Base-by-base conservation (phyloP, 2,888 invertebrate species). In the Lamellibrachia columna region DNA sequence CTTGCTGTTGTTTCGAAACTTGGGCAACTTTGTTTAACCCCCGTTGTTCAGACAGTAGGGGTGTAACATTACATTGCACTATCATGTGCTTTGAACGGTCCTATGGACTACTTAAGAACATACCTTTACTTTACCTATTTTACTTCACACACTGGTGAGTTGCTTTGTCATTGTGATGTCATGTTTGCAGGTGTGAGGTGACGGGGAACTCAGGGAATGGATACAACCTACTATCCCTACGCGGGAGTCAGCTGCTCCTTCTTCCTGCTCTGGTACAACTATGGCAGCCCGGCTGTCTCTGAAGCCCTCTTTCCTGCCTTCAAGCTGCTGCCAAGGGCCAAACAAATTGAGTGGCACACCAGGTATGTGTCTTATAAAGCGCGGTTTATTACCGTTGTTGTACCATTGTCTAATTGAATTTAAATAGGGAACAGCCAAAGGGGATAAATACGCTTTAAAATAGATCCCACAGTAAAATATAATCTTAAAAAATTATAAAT, bases 321-420 rank as follows among this genome's bases (percentile, higher is more conserved):
- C 93, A 93, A 92, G 52, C 92, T 93, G 1, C 94, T 96, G 53
- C 93, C 95, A 58, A 92, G 93, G 52, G 93, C 93, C 11, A 95
- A 95, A 92, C 94, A 95, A 92, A 93, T 96, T 60, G 95, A 96
- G 93, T 96, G 95, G 95, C 94, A 95, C 93, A 94, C 95, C 90
- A 95, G 95, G 96, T 96, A 92, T 91, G 93, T 91, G 11, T 52
- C 3, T 28, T 28, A 40, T 15, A 15, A 11, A 22, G 22, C 75
- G 22, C 15, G 2, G 22, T 22, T 11, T 22, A 22, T 75, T 7
- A 58, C 58, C 15, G 15, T 58, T 58, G 8, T 11, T 58, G 8
- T 2, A 58, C 15, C 15, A 58, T 15, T 58, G 15, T 58, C 15
- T 58, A 11, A 58, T 15, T 58, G 15, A 2, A 58, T 58, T 58